Evolutionary conservation across 2,888 invertebrate genomes (phyloP), one percentile per base, ranked within the genome.

Genomic region (Philereme vetulata): DNA sequence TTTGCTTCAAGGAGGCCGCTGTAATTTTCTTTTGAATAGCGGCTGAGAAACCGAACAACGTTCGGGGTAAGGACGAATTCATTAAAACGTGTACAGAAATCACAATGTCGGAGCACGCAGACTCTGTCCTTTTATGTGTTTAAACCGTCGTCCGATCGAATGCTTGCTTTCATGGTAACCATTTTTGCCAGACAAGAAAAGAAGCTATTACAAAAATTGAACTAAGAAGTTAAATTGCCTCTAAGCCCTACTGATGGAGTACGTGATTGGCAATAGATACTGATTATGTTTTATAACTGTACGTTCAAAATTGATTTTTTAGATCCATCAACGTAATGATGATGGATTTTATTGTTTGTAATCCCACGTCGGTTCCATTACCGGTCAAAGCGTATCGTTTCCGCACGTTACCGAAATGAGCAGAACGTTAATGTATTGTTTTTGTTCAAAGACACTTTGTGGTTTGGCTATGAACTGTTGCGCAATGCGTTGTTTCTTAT

Each of bases 11-110:
- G 81, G 80, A 88, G 83, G 78, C 81, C 75, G 82, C 84, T 85
- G 83, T 87, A 88, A 89, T 90, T 89, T 89, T 88, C 86, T 86
- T 88, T 86, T 85, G 85, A 87, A 87, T 84, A 79, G 84, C 85
- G 83, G 78, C 82, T 77, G 83, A 85, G 82, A 85, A 77, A 81
- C 80, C 76, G 78, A 85, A 78, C 75, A 83, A 79, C 81, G 80
- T 77, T 81, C 78, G 77, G 75, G 79, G 77, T 79, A 86, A 88
- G 85, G 86, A 84, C 85, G 84, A 86, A 86, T 85, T 88, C 85
- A 88, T 86, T 86, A 85, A 88, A 86, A 88, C 81, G 85, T 86
- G 84, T 81, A 84, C 84, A 84, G 86, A 85, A 87, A 85, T 84
- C 84, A 84, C 84, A 86, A 88, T 83, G 81, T 78, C 77, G 70